phyloP scores from a whole-genome alignment of 2,797 vertebrate genomes.

The Masticophis lateralis region DNA sequence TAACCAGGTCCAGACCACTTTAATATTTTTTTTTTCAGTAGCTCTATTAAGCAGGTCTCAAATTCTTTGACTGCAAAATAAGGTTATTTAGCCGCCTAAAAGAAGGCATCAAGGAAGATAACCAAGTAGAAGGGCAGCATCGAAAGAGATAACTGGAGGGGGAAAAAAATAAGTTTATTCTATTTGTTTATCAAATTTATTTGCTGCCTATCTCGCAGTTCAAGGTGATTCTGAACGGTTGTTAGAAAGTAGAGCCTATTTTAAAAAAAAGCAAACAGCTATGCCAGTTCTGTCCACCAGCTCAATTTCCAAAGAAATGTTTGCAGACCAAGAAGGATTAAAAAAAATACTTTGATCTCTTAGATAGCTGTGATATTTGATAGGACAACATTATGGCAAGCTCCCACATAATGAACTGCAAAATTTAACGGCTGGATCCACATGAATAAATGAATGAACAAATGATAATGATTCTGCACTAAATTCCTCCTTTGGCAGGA shows the following conservation, averaged over 20 bases:
- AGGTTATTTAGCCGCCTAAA: neutral
- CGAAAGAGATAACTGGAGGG: neutral
- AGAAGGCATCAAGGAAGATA: neutral
- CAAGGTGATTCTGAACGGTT: neutral
- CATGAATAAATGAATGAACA: neutral
- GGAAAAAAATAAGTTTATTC: neutral
- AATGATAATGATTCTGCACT: neutral
- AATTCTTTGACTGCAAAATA: neutral
- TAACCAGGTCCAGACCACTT: neutral
- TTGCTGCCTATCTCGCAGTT: neutral
- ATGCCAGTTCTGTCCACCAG: neutral
- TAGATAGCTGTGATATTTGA: neutral
- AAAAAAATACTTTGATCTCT: neutral
- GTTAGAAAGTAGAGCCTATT: neutral
- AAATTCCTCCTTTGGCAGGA: neutral
- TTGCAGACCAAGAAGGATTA: neutral
- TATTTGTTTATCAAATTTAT: neutral
- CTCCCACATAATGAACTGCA: neutral
- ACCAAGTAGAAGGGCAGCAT: neutral
- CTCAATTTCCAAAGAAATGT: neutral
- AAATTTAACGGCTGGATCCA: neutral
- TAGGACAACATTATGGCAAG: neutral
- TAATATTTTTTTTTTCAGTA: neutral
- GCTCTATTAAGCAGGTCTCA: neutral
- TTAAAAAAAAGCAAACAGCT: neutral